A percentile compares a stretch with the other conserved stretches of the same genome.
These are phyloP conservation scores for Chloroceryle inda DNA, from an alignment of 2,797 vertebrate species.

Conservation along the genomic window DNA sequence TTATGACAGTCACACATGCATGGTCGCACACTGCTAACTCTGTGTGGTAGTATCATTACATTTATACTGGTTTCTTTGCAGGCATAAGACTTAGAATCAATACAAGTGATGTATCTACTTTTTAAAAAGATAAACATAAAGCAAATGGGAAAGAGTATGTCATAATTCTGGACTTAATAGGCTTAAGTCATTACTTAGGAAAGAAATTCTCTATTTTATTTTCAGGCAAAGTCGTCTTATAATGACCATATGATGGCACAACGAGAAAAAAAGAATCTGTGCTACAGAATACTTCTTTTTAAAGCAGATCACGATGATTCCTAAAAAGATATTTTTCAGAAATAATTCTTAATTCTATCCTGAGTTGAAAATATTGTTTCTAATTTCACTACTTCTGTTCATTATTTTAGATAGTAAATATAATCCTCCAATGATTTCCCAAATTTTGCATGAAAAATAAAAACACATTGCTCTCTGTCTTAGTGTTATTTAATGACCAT, in stretches of 20 bases:
- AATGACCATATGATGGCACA: slow-evolving; percentile 5
- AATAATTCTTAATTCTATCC: background rate
- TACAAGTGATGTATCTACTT: background rate
- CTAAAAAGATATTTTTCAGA: background rate
- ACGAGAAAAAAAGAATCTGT: background rate
- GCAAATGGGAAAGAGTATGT: slow-evolving; percentile 19
- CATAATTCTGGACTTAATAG: slow-evolving; percentile 26
- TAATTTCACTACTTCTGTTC: slow-evolving; percentile 50
- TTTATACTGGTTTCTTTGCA: background rate
- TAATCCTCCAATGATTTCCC: slow-evolving; percentile 16
- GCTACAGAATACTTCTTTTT: background rate
- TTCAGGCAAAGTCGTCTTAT: slow-evolving; percentile 2
- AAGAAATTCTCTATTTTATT: slow-evolving; percentile 8
- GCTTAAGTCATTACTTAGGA: background rate
- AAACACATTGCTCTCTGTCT: slow-evolving; percentile 39
- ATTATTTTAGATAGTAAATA: slow-evolving; percentile 39
- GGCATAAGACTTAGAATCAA: background rate
- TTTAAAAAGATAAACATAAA: background rate
- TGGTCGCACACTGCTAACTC: background rate
- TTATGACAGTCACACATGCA: slow-evolving; percentile 63
- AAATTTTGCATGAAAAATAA: slow-evolving; percentile 59
- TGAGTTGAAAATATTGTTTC: slow-evolving; percentile 22
- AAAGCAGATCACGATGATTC: background rate
- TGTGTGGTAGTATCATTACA: background rate
- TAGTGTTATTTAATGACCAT: slow-evolving; percentile 36